Evolutionary conservation across 2,888 invertebrate genomes (phyloP), one percentile per base, ranked within the genome.

Genomic region (Parnassius smintheus): DNA sequence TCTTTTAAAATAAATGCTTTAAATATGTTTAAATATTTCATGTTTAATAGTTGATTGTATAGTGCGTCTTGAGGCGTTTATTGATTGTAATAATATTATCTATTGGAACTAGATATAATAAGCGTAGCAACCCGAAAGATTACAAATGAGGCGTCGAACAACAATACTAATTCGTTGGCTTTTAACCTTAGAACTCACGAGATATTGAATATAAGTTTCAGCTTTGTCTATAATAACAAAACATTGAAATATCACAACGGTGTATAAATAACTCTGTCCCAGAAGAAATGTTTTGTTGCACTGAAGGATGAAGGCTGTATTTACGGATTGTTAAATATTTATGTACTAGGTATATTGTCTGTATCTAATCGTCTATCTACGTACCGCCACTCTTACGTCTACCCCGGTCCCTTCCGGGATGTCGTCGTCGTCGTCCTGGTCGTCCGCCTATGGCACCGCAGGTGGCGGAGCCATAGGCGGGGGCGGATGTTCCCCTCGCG

Each of bases 21-120:
- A 91, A 91, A 82, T 91, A 91, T 76, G 78, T 81, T 85, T 88
- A 85, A 91, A 89, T 86, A 85, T 88, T 90, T 82, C 87, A 84
- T 77, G 83, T 85, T 85, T 85, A 83, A 75, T 75, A 81, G 78
- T 78, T 78, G 82, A 82, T 80, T 83, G 82, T 87, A 86, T 86
- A 88, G 85, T 63, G 35, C 55, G 56, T 55, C 50, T 18, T 44
- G 35, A 41, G 49, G 44, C 55, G 62, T 8, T 49, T 56, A 56
- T 35, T 60, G 59, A 25, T 58, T 56, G 48, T 49, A 49, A 60
- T 61, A 49, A 8, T 13, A 13, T 13, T 2, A 49, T 13, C 48
- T 57, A 54, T 62, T 58, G 62, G 62, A 62, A 22, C 48, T 62
- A 54, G 58, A 11, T 45, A n/a, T 58, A 58, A n/a, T 58, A 58